Percentiles rank a stretch among this genome's conserved stretches.
Conservation (phyloP, 2,113 vertebrate species). For the Pseudorasbora parva region DNA sequence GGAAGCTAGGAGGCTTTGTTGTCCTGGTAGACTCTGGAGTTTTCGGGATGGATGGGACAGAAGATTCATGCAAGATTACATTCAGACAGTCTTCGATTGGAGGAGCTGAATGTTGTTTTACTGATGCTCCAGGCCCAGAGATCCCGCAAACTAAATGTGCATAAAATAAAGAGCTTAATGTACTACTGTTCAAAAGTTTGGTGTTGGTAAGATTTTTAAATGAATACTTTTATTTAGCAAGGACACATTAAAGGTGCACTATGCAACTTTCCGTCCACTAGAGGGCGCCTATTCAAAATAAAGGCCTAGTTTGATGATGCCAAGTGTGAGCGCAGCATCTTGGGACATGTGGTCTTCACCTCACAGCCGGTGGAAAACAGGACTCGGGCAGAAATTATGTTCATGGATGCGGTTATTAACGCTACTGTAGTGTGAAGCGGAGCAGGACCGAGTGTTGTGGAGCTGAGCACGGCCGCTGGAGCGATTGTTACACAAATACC, state of each 20-base stretch:
- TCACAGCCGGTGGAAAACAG: too few species aligned
- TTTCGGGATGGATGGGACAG: neutral
- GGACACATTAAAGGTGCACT: neutral
- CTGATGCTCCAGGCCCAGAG: constrained; percentile 69
- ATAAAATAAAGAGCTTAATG: constrained; percentile 15
- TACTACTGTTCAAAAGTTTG: neutral
- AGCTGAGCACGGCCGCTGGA: too few species aligned
- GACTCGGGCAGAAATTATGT: too few species aligned
- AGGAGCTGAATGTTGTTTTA: neutral
- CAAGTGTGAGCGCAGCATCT: too few species aligned
- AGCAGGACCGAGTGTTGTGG: too few species aligned
- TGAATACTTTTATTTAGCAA: neutral
- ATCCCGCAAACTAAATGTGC: constrained; percentile 77
- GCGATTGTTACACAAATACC: too few species aligned
- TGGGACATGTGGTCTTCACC: too few species aligned
- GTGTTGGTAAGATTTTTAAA: neutral
- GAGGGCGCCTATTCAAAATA: too few species aligned
- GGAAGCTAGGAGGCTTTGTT: neutral
- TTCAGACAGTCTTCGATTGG: neutral
- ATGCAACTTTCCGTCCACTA: too few species aligned
- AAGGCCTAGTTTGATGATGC: too few species aligned
- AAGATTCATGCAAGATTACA: neutral
- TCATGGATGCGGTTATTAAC: too few species aligned
- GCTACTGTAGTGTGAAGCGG: too few species aligned
- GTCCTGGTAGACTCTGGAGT: neutral